A percentile compares a stretch with the other conserved stretches of the same genome.
phyloP scores from a whole-genome alignment of 2,113 vertebrate species.

The Tiliqua scincoides region DNA sequence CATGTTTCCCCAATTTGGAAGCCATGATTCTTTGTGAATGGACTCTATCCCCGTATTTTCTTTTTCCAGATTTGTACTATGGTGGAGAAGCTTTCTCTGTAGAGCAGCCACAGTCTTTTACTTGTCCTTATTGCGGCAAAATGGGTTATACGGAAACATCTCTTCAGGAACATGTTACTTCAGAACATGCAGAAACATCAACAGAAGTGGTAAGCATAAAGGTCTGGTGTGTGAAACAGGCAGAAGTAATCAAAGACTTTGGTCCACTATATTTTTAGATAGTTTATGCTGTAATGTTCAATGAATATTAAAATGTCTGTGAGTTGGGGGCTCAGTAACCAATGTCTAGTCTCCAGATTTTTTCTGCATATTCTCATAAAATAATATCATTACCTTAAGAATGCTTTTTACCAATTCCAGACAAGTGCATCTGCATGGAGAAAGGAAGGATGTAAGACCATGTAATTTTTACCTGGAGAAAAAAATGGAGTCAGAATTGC shows the following conservation, averaged over 20 bases:
- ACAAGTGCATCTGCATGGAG: too few relatives aligned
- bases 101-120: conserved; percentile 98
- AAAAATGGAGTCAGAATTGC: background rate
- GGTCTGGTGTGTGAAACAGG: background rate
- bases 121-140: conserved; percentile 99
- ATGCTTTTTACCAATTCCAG: background rate
- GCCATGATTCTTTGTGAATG: conserved; percentile 34
- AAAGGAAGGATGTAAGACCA: background rate
- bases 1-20: background rate
- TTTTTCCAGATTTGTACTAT: conserved; percentile 94
- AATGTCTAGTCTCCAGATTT: background rate
- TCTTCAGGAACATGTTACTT: conserved; percentile 98
- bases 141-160: conserved; percentile 98
- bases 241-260: background rate
- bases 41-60: conserved; percentile 4
- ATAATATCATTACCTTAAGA: background rate
- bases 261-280: background rate
- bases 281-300: background rate
- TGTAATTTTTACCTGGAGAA: background rate
- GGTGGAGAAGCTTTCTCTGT: conserved; percentile 98
- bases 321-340: background rate
- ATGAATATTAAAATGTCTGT: background rate
- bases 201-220: conserved; percentile 94
- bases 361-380: too few relatives aligned
- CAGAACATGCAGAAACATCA: conserved; percentile 96